A percentile compares a stretch with the other conserved stretches of the same genome.
Evolutionary conservation across 2,113 vertebrate species (phyloP).

Genomic region (Eonycteris spelaea): DNA sequence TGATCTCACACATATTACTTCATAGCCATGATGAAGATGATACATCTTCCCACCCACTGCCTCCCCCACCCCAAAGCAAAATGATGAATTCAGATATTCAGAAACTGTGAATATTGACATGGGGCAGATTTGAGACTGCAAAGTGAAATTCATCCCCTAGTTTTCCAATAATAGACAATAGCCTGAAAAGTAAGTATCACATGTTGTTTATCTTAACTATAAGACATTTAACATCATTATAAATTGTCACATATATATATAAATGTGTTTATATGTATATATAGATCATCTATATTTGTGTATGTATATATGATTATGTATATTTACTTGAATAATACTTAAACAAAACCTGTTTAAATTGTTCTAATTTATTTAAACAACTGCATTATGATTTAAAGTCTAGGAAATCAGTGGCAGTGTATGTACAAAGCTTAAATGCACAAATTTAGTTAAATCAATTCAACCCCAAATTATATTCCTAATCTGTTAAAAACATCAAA

Average conservation of each 20-base stretch:
- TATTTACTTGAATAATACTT: not conserved
- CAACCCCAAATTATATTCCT: not conserved
- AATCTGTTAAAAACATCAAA: not conserved
- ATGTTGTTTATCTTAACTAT: not conserved
- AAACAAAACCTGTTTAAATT: not conserved
- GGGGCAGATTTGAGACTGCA: not conserved
- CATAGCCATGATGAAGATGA: not conserved
- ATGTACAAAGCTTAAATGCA: not conserved
- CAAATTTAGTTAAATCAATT: not conserved
- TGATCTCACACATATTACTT: not conserved
- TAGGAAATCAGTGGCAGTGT: not conserved
- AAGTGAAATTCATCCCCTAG: not conserved
- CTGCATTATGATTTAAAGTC: not conserved
- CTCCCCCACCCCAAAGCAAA: not conserved
- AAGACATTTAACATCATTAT: not conserved
- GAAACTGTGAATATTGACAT: not conserved
- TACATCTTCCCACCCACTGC: too few relatives aligned
- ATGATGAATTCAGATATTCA: not conserved
- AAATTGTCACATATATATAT: not conserved
- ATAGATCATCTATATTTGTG: not conserved
- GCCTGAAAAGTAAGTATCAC: not conserved
- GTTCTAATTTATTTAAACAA: not conserved
- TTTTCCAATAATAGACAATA: not conserved
- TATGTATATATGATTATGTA: not conserved
- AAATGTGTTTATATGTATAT: not conserved